Evolutionary conservation across 2,888 invertebrate species (phyloP).

Genomic region (Flexamia atlantica): DNA sequence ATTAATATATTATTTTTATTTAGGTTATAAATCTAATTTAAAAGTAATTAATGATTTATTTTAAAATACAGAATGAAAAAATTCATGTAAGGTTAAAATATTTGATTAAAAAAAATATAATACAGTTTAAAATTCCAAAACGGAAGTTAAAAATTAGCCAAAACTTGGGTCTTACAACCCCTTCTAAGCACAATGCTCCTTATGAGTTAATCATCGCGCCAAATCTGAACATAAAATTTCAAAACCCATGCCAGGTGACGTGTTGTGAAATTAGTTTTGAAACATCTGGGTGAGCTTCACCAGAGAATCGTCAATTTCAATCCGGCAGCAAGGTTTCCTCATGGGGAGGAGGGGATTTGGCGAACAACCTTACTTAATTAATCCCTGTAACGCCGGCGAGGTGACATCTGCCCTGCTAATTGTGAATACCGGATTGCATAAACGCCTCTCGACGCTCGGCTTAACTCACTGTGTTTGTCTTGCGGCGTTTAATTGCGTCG

Average conservation of each 20-base stretch:
- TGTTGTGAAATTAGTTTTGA: constrained; percentile 24
- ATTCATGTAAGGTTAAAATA: too few species aligned
- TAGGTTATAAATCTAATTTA: too few species aligned
- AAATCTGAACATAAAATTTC: not conserved
- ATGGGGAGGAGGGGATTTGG: constrained; percentile 24
- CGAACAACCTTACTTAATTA: constrained; percentile 46
- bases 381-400: constrained; percentile 37
- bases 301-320: not conserved
- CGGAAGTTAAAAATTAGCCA: too few species aligned
- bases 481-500: constrained; percentile 46
- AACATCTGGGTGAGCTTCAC: constrained; percentile 16
- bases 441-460: constrained; percentile 17
- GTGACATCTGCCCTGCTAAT: constrained; percentile 53
- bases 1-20: too few species aligned
- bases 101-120: too few species aligned
- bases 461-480: constrained; percentile 21
- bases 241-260: not conserved
- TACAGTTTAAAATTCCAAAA: too few species aligned
- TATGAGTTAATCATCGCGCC: too few species aligned
- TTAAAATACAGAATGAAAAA: too few species aligned
- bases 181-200: too few species aligned
- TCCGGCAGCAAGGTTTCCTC: too few species aligned
- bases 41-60: too few species aligned
- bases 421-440: constrained; percentile 55
- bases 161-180: too few species aligned